Evolutionary conservation across 2,797 vertebrate species (phyloP).

Genomic region (Rhinogobio ventralis): DNA sequence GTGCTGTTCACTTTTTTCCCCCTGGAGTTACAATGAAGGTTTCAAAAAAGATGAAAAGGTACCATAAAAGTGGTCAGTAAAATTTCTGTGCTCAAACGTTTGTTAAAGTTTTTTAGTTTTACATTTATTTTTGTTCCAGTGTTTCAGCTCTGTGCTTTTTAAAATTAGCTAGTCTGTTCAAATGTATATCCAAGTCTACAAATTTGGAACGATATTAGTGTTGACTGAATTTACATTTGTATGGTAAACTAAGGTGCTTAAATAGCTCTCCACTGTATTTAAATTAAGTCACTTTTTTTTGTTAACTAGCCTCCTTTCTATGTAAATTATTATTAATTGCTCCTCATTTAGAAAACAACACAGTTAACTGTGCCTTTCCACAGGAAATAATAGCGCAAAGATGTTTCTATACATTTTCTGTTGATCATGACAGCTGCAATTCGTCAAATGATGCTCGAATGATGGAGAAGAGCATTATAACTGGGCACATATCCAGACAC

Average conservation of each 20-base stretch:
- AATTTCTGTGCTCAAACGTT: not conserved
- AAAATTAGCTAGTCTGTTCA: too few relatives aligned
- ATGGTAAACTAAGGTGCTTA: not conserved
- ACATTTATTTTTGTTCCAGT: not conserved
- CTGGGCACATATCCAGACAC: not conserved
- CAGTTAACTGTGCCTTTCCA: not conserved
- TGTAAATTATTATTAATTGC: conserved; percentile 17
- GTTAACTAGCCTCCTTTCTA: conserved; percentile 5
- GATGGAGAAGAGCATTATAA: conserved; percentile 28
- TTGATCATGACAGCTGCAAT: conserved; percentile 3
- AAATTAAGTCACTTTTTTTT: not conserved
- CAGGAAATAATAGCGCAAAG: not conserved
- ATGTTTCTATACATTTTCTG: conserved; percentile 19
- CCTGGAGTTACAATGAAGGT: not conserved
- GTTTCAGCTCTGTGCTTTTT: too few relatives aligned
- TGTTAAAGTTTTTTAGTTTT: not conserved
- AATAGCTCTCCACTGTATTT: conserved; percentile 12
- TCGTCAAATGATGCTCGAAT: conserved; percentile 17
- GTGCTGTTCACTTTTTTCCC: not conserved
- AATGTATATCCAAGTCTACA: too few relatives aligned
- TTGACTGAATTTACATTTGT: not conserved
- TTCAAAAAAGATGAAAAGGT: too few relatives aligned
- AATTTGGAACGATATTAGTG: not conserved
- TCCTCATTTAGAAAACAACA: not conserved
- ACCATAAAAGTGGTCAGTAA: not conserved